phyloP scores from a whole-genome alignment of 2,888 invertebrate genomes.

The Lysandra coridon region DNA sequence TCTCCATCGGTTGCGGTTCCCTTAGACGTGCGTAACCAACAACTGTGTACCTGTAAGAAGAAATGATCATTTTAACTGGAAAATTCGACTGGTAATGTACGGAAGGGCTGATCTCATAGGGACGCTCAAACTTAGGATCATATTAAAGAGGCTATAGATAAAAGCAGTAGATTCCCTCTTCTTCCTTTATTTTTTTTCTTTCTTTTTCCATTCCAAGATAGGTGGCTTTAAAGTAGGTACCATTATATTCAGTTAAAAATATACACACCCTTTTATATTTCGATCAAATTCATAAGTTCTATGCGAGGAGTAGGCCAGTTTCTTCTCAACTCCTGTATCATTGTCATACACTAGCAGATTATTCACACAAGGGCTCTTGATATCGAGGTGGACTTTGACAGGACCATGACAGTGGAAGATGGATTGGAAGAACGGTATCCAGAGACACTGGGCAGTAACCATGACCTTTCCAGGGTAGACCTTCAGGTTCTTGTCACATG shows the following conservation, averaged over 20 bases:
- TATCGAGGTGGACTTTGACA: conserved; percentile 66
- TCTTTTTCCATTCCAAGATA: no score
- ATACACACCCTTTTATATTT: conserved; percentile 58
- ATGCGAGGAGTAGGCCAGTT: conserved; percentile 60
- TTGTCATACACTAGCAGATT: conserved; percentile 62
- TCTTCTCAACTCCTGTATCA: conserved; percentile 56
- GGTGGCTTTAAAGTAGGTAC: no score
- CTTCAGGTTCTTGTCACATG: conserved; percentile 55
- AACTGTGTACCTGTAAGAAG: conserved; percentile 58
- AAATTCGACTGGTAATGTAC: not conserved
- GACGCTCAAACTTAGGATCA: no score
- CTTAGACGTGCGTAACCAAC: conserved; percentile 58
- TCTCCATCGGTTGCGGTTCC: conserved; percentile 45
- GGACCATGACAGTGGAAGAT: conserved; percentile 62
- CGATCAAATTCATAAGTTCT: conserved; percentile 60
- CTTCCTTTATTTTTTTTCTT: no score
- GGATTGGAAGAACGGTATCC: conserved; percentile 70
- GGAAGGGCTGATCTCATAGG: no score
- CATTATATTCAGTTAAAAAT: no score
- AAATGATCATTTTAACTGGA: not conserved
- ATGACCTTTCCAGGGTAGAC: conserved; percentile 52
- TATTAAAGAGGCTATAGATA: no score
- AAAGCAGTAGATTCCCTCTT: no score
- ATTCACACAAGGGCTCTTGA: conserved; percentile 53
- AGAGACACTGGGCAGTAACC: conserved; percentile 56